A percentile compares a stretch with the other conserved stretches of the same genome.
phyloP scores from a whole-genome alignment of 2,888 invertebrate genomes.

The Halictus quadricinctus region DNA sequence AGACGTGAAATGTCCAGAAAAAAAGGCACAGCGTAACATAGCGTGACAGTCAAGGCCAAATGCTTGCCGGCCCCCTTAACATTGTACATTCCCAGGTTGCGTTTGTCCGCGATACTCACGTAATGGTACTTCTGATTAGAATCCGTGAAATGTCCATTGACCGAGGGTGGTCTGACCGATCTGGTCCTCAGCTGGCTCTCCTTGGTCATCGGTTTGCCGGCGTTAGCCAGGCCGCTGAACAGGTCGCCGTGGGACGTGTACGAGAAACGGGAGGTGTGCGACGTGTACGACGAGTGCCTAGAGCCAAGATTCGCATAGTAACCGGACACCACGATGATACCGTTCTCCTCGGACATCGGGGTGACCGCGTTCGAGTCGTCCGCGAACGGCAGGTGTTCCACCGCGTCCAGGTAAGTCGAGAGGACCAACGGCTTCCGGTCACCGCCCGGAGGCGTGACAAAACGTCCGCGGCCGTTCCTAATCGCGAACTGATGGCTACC shows the following conservation, averaged over 20 bases:
- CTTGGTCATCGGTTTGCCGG: conserved; percentile 89
- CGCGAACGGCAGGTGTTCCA: conserved; percentile 97
- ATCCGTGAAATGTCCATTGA: conserved; percentile 85
- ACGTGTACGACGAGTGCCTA: conserved; percentile 97
- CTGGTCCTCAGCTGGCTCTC: conserved; percentile 92
- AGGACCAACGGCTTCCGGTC: conserved; percentile 97
- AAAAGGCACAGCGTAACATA: no score
- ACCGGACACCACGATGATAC: conserved; percentile 95
- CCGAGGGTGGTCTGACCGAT: conserved; percentile 86
- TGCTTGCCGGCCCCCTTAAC: no score
- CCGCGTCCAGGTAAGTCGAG: conserved; percentile 96
- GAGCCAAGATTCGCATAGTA: conserved; percentile 94
- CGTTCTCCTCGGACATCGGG: conserved; percentile 98
- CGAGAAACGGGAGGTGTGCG: conserved; percentile 95
- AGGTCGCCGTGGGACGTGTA: conserved; percentile 97
- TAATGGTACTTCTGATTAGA: conserved; percentile 86
- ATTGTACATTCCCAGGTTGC: no score
- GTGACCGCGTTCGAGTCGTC: conserved; percentile 99
- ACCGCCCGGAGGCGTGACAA: conserved; percentile 90
- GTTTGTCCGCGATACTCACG: conserved; percentile 82
- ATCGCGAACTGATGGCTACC: conserved; percentile 96
- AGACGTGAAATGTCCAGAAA: no score
- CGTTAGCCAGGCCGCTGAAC: conserved; percentile 87
- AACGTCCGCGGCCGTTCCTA: conserved; percentile 91
- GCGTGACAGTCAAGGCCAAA: no score